phyloP scores from a whole-genome alignment of 1,140 invertebrate genomes.

The Drosophila kikkawai region DNA sequence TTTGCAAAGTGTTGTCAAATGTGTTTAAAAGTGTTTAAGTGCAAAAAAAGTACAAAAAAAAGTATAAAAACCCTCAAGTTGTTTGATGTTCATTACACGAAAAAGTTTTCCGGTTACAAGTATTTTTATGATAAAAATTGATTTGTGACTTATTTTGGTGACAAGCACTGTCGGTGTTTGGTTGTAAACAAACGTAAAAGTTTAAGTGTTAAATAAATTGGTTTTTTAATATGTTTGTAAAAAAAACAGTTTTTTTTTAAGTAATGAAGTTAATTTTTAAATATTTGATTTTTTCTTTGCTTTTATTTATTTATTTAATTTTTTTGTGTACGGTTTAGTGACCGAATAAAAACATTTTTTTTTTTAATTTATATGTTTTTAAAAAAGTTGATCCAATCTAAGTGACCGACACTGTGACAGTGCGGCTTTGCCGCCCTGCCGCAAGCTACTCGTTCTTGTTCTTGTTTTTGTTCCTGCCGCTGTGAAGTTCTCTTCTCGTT shows the following conservation, averaged over 20 bases:
- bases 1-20: neutral
- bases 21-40: neutral
- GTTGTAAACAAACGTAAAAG: neutral
- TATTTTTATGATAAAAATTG: neutral
- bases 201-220: too few relatives aligned
- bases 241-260: neutral
- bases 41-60: too few relatives aligned
- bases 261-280: neutral
- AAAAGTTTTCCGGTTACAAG: neutral
- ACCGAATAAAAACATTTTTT: neutral
- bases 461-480: slow-evolving; percentile 35
- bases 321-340: too few relatives aligned
- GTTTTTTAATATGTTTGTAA: neutral
- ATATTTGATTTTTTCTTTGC: neutral
- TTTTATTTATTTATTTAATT: neutral
- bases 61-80: neutral
- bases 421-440: slow-evolving; percentile 52
- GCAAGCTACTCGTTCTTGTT: slow-evolving; percentile 47
- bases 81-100: neutral
- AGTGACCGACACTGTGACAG: slow-evolving; percentile 28
- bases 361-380: neutral
- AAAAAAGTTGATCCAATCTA: neutral
- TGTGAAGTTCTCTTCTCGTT: slow-evolving; percentile 47
- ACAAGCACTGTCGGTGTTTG: too few relatives aligned
- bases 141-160: neutral